Percentiles rank a stretch among this genome's conserved stretches.
Evolutionary conservation across 2,888 invertebrate species (phyloP).

Genomic region (Xanthorhoe designata): DNA sequence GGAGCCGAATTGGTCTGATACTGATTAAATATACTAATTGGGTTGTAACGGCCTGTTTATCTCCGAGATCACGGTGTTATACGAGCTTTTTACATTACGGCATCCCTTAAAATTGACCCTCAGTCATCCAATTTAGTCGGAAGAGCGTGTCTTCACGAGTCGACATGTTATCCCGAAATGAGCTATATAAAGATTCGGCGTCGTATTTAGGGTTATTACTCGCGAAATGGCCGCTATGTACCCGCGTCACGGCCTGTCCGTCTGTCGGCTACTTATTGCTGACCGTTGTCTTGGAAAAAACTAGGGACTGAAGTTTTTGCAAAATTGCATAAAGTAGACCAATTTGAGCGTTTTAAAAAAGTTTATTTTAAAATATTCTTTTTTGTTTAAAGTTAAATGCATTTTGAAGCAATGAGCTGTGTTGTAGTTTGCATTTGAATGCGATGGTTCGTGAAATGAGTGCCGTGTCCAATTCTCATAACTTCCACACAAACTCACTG

Average conservation of each 20-base stretch:
- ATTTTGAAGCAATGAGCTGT: neutral
- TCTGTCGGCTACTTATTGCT: slow-evolving; percentile 28
- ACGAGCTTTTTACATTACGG: slow-evolving; percentile 26
- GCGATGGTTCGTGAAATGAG: slow-evolving; percentile 33
- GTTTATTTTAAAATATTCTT: neutral
- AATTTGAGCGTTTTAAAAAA: neutral
- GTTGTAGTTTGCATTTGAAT: slow-evolving; percentile 9
- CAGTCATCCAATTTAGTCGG: slow-evolving; percentile 34
- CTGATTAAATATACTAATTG: slow-evolving; percentile 10
- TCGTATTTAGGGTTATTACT: slow-evolving; percentile 35
- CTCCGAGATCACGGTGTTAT: slow-evolving; percentile 11
- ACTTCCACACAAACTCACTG: slow-evolving; percentile 36
- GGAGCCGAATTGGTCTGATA: neutral
- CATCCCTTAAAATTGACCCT: slow-evolving; percentile 30
- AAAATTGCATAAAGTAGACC: neutral
- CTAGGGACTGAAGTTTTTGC: neutral
- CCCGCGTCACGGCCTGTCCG: slow-evolving; percentile 27
- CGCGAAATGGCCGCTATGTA: slow-evolving; percentile 21
- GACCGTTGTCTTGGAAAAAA: slow-evolving; percentile 29
- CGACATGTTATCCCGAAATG: slow-evolving; percentile 31
- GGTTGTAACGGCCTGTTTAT: slow-evolving; percentile 6
- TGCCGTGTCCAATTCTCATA: slow-evolving; percentile 34
- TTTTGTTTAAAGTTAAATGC: neutral
- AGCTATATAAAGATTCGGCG: slow-evolving; percentile 34
- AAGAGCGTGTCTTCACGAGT: slow-evolving; percentile 34